Base-by-base conservation (phyloP, 23 tunicate species). In the Phallusia fumigata region DNA sequence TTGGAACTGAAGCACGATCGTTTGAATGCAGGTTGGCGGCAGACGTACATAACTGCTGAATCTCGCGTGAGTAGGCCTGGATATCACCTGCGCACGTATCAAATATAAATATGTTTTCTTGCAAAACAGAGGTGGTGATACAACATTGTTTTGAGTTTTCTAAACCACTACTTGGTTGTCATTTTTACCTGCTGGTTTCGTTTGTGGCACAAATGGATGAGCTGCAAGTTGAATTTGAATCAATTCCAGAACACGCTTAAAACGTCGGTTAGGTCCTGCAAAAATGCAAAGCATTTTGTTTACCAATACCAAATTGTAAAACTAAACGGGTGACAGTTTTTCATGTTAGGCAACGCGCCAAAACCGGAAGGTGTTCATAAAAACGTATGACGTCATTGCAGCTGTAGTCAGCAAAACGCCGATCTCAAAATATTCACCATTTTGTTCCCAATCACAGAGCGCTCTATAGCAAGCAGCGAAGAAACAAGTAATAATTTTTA, bases 171-270 rank as follows among this genome's bases (percentile, higher is more conserved):
- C n/a, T n/a, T n/a, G n/a, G n/a, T n/a, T n/a, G n/a, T 18, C 13
- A 32, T 52, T 53, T 22, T 50, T 83, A 88, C 95, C 95, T 40
- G 81, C 83, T 34, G 95, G 89, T 75, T 86, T 86, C 40, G 78
- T 84, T 33, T 75, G 87, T n/a, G 88, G 98, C 18, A 78, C 81
- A 30, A 50, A 82, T 5, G 84, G 84, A 19, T 79, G 76, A 24
- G 90, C 90, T 1, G 86, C 49, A 49, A 94, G 89, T 75, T 94
- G 86, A n/a, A 86, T 86, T 64, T 94, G 98, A 8, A 94, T 82
- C 13, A 94, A 81, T 86, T 89, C 98, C 36, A 94, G 64, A 0
- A 94, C 98, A 18, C 94, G 94, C 75, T 85, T 85, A 77, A 89
- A 94, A 22, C 98, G 81, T 45, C 94, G 81, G 31, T 83, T 78